Base-by-base conservation (phyloP, 2,797 vertebrate genomes). In the Rhynchonycteris naso region DNA sequence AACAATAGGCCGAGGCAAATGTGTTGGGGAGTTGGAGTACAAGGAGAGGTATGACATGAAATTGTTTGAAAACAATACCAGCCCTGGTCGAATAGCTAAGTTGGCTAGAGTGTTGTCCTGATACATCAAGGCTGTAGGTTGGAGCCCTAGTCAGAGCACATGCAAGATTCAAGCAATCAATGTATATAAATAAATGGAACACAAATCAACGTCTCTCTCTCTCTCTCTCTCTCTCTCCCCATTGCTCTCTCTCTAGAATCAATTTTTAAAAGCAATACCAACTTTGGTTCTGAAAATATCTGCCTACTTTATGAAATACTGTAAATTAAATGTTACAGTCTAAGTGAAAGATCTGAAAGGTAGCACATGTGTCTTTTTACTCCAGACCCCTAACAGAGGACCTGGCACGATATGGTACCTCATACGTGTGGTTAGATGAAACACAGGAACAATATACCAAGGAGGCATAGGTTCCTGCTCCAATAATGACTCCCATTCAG, bases 281-380 rank as follows among this genome's bases (percentile, higher is more conserved):
- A 52, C 26, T 65, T 88, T 78, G 47, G 56, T 54, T 95, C 80
- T 90, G 85, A 68, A 87, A 90, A 75, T 78, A 81, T 65, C 59
- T 50, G 9, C 43, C 22, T 38, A 54, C 14, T 12, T 33, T 68
- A 80, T 66, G 68, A 94, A 76, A 50, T 68, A 24, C 13, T 38
- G 16, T 59, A 61, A 87, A 22, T 56, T 38, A 76, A 92, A 15
- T n/a, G 15, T 47, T 87, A 16, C 4, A 9, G 16, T 69, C 61
- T 79, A 69, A 74, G 5, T n/a, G 38, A 88, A 91, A 56, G 47
- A 59, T n/a, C 79, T 16, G 30, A 91, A 65, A 82, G 65, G 54
- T 4, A 78, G 66, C 30, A 14, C 5, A 50, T 50, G 68, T 80
- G 69, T 56, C 66, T 33, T 78, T 71, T 47, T 10, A 28, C 1